Base-by-base conservation (phyloP, 2,113 vertebrate species). In the Gorsachius goisagi region DNA sequence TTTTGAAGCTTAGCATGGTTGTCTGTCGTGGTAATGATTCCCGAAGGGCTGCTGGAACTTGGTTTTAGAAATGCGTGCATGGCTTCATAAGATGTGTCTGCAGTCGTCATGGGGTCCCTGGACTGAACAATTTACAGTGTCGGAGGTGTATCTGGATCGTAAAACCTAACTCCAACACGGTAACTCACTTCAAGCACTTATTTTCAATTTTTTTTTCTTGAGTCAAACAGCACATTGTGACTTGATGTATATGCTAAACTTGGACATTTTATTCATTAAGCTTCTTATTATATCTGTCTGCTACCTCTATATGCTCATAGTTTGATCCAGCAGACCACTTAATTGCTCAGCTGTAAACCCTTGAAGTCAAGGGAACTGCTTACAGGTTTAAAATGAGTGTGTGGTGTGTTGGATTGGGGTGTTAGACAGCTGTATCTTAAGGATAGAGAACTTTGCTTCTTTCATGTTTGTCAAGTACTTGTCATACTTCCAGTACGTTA, bases 261-360 rank as follows among this genome's bases (percentile, higher is more conserved):
- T 88, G 33, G 59, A 41, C 56, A 58, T 87, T 24, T 35, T 71
- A 55, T 94, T 95, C 37, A 50, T 41, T n/a, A 67, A 69, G 18
- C 12, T 85, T 21, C 30, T 67, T 59, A 8, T 11, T 76, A 0
- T 35, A 21, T 58, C 37, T 80, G 35, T 26, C 32, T 80, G 24
- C 67, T 77, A 14, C 44, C 9, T 74, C 50, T 64, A 0, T 64
- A 13, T 60, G 52, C 30, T 75, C 22, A 6, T 55, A 15, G 52
- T 86, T 94, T 84, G 60, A 39, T 92, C 88, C 76, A 95, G 76
- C 75, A 94, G 68, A 93, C 60, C 85, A 59, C 67, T 94, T 83
- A 83, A 55, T 74, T 87, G 64, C 52, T 78, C 22, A 39, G 6
- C 9, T 84, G 30, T 64, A 60, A 88, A 75, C 49, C 15, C 23